Evolutionary conservation across 2,113 vertebrate species (phyloP).

Genomic region (Meleagris gallopavo): DNA sequence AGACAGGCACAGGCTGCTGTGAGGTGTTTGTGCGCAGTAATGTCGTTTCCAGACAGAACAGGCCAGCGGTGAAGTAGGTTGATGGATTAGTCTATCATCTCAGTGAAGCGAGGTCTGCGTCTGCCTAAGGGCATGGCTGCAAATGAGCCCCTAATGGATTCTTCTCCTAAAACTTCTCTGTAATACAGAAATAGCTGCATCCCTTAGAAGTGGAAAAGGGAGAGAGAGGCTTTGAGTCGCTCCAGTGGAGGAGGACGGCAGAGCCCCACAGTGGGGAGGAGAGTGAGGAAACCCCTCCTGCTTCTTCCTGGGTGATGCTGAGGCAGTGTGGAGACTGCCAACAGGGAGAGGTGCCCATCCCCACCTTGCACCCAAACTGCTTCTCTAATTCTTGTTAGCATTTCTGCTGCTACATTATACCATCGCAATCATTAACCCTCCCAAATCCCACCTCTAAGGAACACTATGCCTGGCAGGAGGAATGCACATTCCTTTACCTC

Average conservation of each 20-base stretch:
- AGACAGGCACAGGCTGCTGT: background rate
- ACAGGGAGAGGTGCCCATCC: background rate
- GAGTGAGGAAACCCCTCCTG: background rate
- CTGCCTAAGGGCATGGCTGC: constrained; percentile 56
- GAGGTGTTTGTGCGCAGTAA: background rate
- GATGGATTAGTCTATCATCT: constrained; percentile 68
- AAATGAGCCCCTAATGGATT: constrained; percentile 71
- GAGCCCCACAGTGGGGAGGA: background rate
- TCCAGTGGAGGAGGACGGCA: background rate
- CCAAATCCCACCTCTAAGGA: background rate
- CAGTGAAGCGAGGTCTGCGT: background rate
- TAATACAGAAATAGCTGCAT: constrained; percentile 57
- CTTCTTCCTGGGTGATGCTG: rapidly evolving
- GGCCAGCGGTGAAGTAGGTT: constrained; percentile 23
- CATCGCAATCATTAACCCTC: background rate
- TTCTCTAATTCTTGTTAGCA: background rate
- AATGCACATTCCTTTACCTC: background rate
- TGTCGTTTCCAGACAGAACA: background rate
- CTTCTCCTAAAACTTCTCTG: constrained; percentile 47
- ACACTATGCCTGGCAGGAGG: rapidly evolving
- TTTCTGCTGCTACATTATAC: background rate
- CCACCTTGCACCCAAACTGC: background rate
- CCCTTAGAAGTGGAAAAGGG: background rate
- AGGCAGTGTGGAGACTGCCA: background rate
- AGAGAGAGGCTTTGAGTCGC: background rate